Conservation (phyloP, 1,140 invertebrate species). For the Drosophila fuyamai region DNA sequence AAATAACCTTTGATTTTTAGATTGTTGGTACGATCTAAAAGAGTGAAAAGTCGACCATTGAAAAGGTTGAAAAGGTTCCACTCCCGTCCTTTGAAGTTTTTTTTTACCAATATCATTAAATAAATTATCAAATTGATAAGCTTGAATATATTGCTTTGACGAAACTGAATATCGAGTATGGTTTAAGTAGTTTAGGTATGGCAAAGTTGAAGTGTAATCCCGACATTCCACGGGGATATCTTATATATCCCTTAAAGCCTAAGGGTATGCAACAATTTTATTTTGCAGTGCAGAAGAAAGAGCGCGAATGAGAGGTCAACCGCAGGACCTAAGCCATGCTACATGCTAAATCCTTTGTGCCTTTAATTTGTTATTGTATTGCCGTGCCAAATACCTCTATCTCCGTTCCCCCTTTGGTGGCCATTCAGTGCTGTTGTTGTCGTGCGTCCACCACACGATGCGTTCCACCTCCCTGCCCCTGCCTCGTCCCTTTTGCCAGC, state of each 20-base stretch:
- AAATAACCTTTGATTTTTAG: too few species aligned
- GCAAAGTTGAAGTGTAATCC: too few species aligned
- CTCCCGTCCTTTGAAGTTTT: too few species aligned
- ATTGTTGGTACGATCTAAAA: too few species aligned
- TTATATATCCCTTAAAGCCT: neutral
- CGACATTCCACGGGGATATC: too few species aligned
- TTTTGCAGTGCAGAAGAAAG: slow-evolving; percentile 1
- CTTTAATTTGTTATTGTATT: slow-evolving; percentile 82
- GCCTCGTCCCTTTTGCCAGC: slow-evolving; percentile 20
- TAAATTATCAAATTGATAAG: too few species aligned
- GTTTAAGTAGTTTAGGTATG: too few species aligned
- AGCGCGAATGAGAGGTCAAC: slow-evolving; percentile 10
- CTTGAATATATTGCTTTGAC: too few species aligned
- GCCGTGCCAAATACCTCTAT: slow-evolving; percentile 63
- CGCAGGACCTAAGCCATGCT: slow-evolving; percentile 68
- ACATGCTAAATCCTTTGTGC: slow-evolving; percentile 78
- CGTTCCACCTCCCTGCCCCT: slow-evolving; percentile 9
- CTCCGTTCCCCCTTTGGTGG: slow-evolving; percentile 20
- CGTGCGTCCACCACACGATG: slow-evolving; percentile 65
- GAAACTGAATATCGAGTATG: too few species aligned
- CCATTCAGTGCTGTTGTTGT: slow-evolving; percentile 70
- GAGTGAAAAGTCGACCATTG: too few species aligned
- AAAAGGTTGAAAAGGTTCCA: too few species aligned
- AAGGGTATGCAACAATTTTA: neutral
- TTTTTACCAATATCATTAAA: too few species aligned